Evolutionary conservation across 2,797 vertebrate species (phyloP).

Genomic region (Benthosema pterotum): DNA sequence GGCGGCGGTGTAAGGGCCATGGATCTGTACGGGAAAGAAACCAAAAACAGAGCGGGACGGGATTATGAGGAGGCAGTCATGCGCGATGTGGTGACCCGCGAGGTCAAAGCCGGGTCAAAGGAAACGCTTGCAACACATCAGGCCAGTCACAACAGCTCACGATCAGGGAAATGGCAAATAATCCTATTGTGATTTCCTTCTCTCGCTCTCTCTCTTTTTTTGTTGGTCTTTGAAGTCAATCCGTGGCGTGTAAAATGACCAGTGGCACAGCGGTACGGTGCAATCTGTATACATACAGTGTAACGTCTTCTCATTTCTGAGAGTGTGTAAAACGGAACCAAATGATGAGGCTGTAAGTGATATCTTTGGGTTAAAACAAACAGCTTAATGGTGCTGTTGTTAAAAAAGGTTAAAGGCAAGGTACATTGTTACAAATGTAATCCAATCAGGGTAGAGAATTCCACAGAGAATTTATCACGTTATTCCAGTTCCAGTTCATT

Average conservation of each 20-base stretch:
- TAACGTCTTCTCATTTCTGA: background rate
- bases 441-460: no score
- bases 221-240: slow-evolving; percentile 62
- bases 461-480: no score
- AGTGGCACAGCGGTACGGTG: slow-evolving; percentile 44
- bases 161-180: slow-evolving; percentile 40
- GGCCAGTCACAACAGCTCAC: slow-evolving; percentile 47
- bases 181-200: slow-evolving; percentile 37
- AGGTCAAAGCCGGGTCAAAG: slow-evolving; percentile 52
- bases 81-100: slow-evolving; percentile 48
- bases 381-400: no score
- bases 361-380: no score
- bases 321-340: no score
- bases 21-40: slow-evolving; percentile 55
- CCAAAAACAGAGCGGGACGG: slow-evolving; percentile 57
- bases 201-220: slow-evolving; percentile 6
- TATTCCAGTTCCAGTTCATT: no score
- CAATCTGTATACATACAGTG: slow-evolving; percentile 45
- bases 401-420: no score
- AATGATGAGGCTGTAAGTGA: no score
- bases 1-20: slow-evolving; percentile 33
- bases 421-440: no score
- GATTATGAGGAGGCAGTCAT: slow-evolving; percentile 68
- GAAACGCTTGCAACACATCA: slow-evolving; percentile 60
- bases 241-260: slow-evolving; percentile 54